Percentiles rank a stretch among this genome's conserved stretches.
These are phyloP conservation scores for Brachyistius frenatus DNA, from an alignment of 2,113 vertebrate genomes.

Conservation along the genomic window DNA sequence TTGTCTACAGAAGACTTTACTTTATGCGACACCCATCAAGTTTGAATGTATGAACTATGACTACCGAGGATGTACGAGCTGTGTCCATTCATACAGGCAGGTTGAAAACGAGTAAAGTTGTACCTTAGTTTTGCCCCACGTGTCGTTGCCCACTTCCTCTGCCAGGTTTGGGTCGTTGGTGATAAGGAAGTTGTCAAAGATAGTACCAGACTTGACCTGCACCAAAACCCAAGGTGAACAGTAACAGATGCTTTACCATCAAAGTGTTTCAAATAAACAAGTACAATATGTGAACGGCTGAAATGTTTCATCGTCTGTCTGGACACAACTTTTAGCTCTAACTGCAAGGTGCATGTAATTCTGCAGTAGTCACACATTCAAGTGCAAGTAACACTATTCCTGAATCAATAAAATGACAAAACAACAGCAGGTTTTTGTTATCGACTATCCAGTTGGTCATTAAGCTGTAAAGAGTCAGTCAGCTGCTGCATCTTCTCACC, in stretches of 20 bases:
- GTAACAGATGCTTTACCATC: background rate
- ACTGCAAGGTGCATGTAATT: background rate
- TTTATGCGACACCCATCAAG: too few species aligned
- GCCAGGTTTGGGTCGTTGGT: constrained; percentile 87
- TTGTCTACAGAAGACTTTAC: too few species aligned
- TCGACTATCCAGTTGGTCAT: background rate
- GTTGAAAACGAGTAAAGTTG: background rate
- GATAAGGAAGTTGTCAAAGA: constrained; percentile 91
- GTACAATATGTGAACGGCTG: too few species aligned
- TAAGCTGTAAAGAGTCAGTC: background rate
- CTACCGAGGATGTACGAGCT: too few species aligned
- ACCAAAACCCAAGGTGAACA: constrained; percentile 25
- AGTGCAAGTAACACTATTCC: too few species aligned
- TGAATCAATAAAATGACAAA: too few species aligned
- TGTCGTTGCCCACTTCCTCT: constrained; percentile 86
- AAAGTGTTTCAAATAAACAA: too few species aligned
- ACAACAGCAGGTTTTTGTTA: too few species aligned
- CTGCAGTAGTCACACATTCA: background rate
- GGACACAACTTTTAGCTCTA: background rate
- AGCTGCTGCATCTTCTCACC: constrained; percentile 63
- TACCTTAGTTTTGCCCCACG: constrained; percentile 87
- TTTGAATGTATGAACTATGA: too few species aligned
- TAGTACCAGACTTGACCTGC: constrained; percentile 89
- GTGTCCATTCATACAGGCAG: background rate
- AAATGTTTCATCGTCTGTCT: background rate